These are phyloP conservation scores for Kryptopterus vitreolus DNA, from an alignment of 2,797 vertebrate species.

Conservation along the genomic window DNA sequence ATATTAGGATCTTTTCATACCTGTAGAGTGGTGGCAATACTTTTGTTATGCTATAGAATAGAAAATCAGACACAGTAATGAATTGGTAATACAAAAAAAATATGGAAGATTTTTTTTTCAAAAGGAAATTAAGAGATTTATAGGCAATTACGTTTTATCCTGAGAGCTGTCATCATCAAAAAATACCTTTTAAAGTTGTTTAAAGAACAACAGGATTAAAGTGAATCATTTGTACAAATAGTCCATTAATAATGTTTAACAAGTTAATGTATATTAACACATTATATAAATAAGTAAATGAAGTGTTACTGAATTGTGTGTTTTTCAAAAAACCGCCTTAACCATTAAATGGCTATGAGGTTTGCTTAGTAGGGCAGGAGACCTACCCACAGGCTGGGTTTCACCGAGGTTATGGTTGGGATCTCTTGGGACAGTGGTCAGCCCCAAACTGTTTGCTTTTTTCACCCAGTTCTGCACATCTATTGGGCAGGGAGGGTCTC, in stretches of 20 bases:
- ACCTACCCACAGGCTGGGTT: constrained; percentile 71
- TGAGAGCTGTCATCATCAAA: background rate
- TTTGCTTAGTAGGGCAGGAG: constrained; percentile 67
- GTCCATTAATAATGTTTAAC: constrained; percentile 24
- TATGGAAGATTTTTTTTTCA: too few species aligned
- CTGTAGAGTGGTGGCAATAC: background rate
- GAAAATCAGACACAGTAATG: background rate
- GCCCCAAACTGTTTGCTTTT: constrained; percentile 76
- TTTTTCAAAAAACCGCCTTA: constrained; percentile 66
- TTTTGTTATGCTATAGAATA: background rate
- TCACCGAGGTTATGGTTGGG: constrained; percentile 79
- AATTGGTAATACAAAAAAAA: background rate
- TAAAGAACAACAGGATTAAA: background rate
- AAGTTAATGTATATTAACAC: constrained; percentile 24
- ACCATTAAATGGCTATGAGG: constrained; percentile 71
- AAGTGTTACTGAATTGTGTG: constrained; percentile 48
- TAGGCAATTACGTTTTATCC: background rate
- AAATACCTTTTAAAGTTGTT: background rate
- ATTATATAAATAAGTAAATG: constrained; percentile 43
- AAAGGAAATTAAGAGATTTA: background rate
- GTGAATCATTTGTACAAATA: background rate
- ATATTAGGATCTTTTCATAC: background rate
- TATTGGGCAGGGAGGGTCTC: constrained; percentile 48
- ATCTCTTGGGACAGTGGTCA: constrained; percentile 78
- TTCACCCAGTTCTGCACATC: constrained; percentile 49